These are phyloP conservation scores for Seriola dumerili DNA, from an alignment of 2,113 vertebrate genomes.

Conservation along the genomic window DNA sequence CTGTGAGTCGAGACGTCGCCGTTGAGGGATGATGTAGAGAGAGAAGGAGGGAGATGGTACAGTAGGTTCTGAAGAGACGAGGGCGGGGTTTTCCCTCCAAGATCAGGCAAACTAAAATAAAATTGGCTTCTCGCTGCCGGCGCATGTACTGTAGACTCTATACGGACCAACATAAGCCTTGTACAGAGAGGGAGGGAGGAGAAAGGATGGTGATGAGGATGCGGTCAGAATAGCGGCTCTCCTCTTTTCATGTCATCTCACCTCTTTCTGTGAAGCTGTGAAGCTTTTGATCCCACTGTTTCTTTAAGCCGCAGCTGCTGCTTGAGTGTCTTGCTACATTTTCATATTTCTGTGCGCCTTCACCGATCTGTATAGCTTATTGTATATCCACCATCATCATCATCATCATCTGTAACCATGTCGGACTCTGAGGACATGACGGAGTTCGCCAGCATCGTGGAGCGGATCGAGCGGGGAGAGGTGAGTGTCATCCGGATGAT, in stretches of 20 bases:
- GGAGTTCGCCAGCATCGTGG: constrained; percentile 90
- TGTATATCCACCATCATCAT: constrained; percentile 8
- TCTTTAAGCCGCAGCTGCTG: constrained; percentile 40
- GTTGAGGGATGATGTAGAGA: constrained; percentile 50
- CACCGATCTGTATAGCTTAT: neutral
- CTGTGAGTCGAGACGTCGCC: constrained; percentile 74
- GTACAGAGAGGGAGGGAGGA: constrained; percentile 28
- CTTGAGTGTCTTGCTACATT: constrained; percentile 3
- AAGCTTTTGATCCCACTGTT: constrained; percentile 24
- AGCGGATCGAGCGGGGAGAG: constrained; percentile 89
- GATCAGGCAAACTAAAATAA: constrained; percentile 72
- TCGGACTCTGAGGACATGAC: constrained; percentile 84
- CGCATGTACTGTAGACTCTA: constrained; percentile 59
- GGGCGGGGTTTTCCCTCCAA: constrained; percentile 81
- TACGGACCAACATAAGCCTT: constrained; percentile 19
- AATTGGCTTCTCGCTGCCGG: constrained; percentile 64
- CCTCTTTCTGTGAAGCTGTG: constrained; percentile 39
- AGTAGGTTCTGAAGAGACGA: constrained; percentile 31
- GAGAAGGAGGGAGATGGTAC: constrained; percentile 46
- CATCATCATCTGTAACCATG: constrained; percentile 77
- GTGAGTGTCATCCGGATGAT: constrained; percentile 79
- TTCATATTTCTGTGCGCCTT: neutral
- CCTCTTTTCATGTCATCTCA: constrained; percentile 49
- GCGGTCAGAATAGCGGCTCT: constrained; percentile 55
- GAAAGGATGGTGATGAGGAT: constrained; percentile 37